Percentiles rank a stretch among this genome's conserved stretches.
Conservation (phyloP, 2,113 vertebrate species). For the Hirundichthys speculiger region DNA sequence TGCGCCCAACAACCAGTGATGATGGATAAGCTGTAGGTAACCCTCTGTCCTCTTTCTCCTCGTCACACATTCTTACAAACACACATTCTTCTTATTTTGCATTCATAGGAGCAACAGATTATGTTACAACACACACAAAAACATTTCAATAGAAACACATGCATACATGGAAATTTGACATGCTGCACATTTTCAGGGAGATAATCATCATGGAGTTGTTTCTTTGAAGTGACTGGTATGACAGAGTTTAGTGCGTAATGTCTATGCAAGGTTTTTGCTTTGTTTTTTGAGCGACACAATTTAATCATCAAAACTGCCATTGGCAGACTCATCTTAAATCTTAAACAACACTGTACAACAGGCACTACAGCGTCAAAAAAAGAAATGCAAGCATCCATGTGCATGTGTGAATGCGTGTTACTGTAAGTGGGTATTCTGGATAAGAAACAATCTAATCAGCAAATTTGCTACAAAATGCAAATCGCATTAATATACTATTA, state of each 20-base stretch:
- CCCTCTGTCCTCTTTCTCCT: slow-evolving; percentile 58
- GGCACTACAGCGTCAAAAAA: not conserved
- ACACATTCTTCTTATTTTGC: slow-evolving; percentile 12
- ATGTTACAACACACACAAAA: not conserved
- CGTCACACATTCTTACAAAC: not conserved
- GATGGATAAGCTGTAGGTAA: slow-evolving; percentile 76
- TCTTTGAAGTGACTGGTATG: not conserved
- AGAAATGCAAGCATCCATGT: slow-evolving; percentile 10
- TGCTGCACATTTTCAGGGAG: not conserved
- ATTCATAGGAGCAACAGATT: not conserved
- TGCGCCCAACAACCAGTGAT: slow-evolving; percentile 68
- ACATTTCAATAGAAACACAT: not conserved
- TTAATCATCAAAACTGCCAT: slow-evolving; percentile 45
- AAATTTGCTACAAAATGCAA: slow-evolving; percentile 56
- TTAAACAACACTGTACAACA: not conserved
- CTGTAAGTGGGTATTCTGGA: slow-evolving; percentile 27
- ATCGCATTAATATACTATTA: slow-evolving; percentile 72
- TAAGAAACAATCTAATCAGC: slow-evolving; percentile 60
- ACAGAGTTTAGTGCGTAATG: too few relatives aligned
- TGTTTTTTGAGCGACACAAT: slow-evolving; percentile 26
- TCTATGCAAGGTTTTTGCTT: too few relatives aligned
- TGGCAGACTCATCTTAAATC: not conserved
- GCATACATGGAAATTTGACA: not conserved
- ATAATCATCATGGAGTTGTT: slow-evolving; percentile 2
- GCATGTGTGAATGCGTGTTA: slow-evolving; percentile 16